Percentiles rank a stretch among this genome's conserved stretches.
These are phyloP conservation scores for Harpagifer antarcticus DNA, from an alignment of 2,797 vertebrate species.

Conservation along the genomic window DNA sequence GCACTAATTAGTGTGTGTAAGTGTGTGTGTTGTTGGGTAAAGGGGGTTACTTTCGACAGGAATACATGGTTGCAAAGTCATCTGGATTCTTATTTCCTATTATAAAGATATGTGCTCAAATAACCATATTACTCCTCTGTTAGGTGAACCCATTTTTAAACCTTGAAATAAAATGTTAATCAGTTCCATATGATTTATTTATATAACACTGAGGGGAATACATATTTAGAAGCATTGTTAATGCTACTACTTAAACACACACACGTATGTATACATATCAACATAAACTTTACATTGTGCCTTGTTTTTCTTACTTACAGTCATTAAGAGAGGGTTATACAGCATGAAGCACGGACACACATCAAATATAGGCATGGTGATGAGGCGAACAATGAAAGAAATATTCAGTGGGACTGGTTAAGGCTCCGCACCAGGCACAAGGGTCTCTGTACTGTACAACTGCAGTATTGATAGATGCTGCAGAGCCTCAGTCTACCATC, in stretches of 20 bases:
- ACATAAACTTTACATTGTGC: not conserved
- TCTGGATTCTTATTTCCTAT: constrained; percentile 5
- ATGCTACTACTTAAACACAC: not conserved
- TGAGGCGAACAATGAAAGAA: constrained; percentile 40
- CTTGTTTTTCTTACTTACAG: constrained; percentile 25
- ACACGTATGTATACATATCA: not conserved
- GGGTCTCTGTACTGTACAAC: constrained; percentile 43
- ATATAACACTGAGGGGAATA: not conserved
- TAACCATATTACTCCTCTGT: constrained; percentile 13
- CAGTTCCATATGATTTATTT: not conserved
- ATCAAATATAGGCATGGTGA: constrained; percentile 28
- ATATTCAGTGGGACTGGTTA: constrained; percentile 49
- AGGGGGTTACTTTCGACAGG: not conserved
- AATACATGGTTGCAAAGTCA: not conserved
- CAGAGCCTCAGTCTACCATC: constrained; percentile 64
- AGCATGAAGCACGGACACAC: constrained; percentile 22
- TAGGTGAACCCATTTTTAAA: constrained; percentile 5
- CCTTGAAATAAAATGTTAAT: not conserved
- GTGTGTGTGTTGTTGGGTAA: not conserved
- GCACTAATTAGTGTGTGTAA: constrained; percentile 27
- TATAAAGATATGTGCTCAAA: not conserved
- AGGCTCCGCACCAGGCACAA: constrained; percentile 31
- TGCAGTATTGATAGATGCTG: constrained; percentile 79
- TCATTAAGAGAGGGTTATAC: constrained; percentile 35
- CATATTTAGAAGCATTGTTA: not conserved